Conservation (phyloP, 2,113 vertebrate species). For the Ammodytes dubius region DNA sequence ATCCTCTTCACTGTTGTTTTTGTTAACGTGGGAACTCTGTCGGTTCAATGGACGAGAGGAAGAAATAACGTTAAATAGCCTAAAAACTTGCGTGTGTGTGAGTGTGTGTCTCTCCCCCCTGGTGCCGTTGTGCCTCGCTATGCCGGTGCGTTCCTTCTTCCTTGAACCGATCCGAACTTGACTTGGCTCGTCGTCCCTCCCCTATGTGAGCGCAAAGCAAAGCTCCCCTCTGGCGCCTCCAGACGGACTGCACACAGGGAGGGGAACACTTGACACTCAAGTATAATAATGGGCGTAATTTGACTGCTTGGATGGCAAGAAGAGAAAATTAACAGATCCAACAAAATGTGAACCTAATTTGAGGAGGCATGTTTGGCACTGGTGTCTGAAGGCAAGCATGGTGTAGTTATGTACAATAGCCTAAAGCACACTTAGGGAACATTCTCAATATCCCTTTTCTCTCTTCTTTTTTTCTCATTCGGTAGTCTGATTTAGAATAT, state of each 20-base stretch:
- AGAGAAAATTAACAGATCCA: not conserved
- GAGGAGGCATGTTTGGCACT: not conserved
- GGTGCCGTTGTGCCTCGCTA: constrained; percentile 41
- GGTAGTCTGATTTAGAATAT: too few relatives aligned
- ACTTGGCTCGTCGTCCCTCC: constrained; percentile 77
- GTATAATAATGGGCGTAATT: not conserved
- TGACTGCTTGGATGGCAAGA: not conserved
- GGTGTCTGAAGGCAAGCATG: not conserved
- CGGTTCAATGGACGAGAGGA: constrained; percentile 1
- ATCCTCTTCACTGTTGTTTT: constrained; percentile 31
- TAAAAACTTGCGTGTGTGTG: not conserved
- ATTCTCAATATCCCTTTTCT: not conserved
- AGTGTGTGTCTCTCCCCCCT: constrained; percentile 7
- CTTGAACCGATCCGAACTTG: constrained; percentile 69
- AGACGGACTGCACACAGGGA: constrained; percentile 39
- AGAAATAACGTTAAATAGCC: constrained; percentile 14
- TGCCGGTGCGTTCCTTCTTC: constrained; percentile 56
- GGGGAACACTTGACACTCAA: not conserved
- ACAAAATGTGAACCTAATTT: not conserved
- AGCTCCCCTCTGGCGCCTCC: constrained; percentile 61
- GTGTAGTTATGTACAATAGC: not conserved
- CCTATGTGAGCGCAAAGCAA: constrained; percentile 57
- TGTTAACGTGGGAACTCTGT: constrained; percentile 21
- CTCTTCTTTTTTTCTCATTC: not conserved
- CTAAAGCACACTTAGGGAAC: not conserved